Evolutionary conservation across 2,888 invertebrate genomes (phyloP), one percentile per base, ranked within the genome.

Genomic region (Prosapia bicincta): DNA sequence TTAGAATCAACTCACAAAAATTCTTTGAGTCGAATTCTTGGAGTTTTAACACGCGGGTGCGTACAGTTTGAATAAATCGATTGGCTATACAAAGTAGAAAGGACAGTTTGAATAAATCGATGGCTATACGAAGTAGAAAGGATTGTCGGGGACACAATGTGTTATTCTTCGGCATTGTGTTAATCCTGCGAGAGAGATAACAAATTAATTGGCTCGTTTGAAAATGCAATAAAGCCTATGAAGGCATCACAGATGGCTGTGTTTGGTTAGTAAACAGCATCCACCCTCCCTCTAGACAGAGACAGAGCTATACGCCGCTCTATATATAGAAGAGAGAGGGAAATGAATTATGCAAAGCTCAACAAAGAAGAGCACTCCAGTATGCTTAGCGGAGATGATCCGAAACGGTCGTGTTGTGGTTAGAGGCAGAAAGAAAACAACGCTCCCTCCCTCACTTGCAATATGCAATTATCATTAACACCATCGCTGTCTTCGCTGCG

Each of bases 311-410:
- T 54, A 54, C 54, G 54, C 54, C 3, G 13, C 20, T 54, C 54
- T 54, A 54, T 54, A 54, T 54, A 54, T 54, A 54, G 54, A 54
- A 69, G 74, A 65, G 74, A 54, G 69, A 28, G 28, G 69, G 26
- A 32, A 26, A 74, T 69, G 66, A 69, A 74, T 74, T 74, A 74
- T 74, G 74, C 74, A 74, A 74, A 74, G 74, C 74, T 69, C 23
- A 65, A 69, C 69, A 69, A 74, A 74, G 74, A 74, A 74, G 69
- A 74, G 74, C 74, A 74, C 74, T 74, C 30, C 26, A 69, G 20
- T 54, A 20, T 24, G 69, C 69, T 74, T 65, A 68, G 68, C 15
- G 54, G 28, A 38, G 73, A 66, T 73, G 32, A 73, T 73, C 73
- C 72, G 28, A 38, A 69, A 66, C 68, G 32, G 68, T 73, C 54